phyloP scores from a whole-genome alignment of 2,113 vertebrate species.

The Turdus rufiventris region DNA sequence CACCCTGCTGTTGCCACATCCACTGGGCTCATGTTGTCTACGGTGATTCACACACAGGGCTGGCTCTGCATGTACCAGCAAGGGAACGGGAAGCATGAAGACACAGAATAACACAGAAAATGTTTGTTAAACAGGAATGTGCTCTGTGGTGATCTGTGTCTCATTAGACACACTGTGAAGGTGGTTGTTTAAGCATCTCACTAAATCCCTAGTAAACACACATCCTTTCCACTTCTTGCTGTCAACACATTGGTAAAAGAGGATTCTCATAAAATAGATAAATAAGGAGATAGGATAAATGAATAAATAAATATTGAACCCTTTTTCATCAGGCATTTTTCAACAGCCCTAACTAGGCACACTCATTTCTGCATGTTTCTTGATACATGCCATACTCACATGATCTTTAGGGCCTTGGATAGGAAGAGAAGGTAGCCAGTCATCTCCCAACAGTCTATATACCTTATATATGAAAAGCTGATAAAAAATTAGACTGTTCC shows the following conservation, averaged over 20 bases:
- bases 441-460: not conserved
- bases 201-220: not conserved
- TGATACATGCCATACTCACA: accelerated
- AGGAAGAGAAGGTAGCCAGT: not conserved
- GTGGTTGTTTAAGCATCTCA: not conserved
- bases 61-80: not conserved
- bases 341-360: not conserved
- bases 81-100: not conserved
- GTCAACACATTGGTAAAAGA: not conserved
- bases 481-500: not conserved
- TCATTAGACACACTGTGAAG: not conserved
- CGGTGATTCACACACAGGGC: not conserved
- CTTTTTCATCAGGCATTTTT: not conserved
- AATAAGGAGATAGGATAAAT: not conserved
- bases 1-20: not conserved
- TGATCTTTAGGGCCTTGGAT: not conserved
- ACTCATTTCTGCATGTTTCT: not conserved
- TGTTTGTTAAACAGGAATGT: not conserved
- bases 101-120: not conserved
- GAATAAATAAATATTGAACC: not conserved
- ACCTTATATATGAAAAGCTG: not conserved
- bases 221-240: not conserved
- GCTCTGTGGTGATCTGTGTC: not conserved
- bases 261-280: not conserved
- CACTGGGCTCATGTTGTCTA: not conserved